Percentiles rank a stretch among this genome's conserved stretches.
Conservation (phyloP, 2,888 invertebrate genomes). For the Diadromus collaris region DNA sequence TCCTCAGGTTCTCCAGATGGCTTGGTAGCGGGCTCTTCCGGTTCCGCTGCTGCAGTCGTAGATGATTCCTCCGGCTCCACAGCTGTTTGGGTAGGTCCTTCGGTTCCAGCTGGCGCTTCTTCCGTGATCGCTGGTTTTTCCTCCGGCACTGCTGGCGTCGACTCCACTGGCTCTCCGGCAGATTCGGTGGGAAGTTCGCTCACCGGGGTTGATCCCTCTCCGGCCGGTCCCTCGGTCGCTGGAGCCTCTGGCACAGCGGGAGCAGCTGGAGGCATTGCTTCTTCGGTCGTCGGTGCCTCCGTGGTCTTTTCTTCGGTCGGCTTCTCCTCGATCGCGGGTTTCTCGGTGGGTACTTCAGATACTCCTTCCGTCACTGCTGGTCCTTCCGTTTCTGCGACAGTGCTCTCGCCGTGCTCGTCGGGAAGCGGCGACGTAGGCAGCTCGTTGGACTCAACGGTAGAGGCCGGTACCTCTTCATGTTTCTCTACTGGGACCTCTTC, state of each 20-base stretch:
- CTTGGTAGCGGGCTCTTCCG: constrained; percentile 55
- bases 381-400: background rate
- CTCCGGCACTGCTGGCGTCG: constrained; percentile 12
- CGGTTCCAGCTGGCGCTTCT: constrained; percentile 37
- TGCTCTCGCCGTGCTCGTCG: background rate
- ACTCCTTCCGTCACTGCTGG: background rate
- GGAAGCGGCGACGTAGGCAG: background rate
- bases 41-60: constrained; percentile 53
- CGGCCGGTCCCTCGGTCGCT: background rate
- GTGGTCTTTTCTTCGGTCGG: constrained; percentile 15
- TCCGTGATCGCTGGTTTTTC: constrained; percentile 26
- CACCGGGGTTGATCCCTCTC: constrained; percentile 7
- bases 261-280: constrained; percentile 18
- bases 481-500: background rate
- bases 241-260: constrained; percentile 2
- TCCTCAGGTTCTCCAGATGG: constrained; percentile 36
- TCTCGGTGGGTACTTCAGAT: constrained; percentile 9
- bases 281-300: constrained; percentile 6
- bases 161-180: constrained; percentile 32
- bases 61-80: constrained; percentile 50
- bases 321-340: constrained; percentile 8
- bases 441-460: background rate
- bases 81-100: constrained; percentile 57
- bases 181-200: constrained; percentile 19
- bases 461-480: background rate